phyloP scores from a whole-genome alignment of 2,113 vertebrate species.

The Neodon shergylaensis region DNA sequence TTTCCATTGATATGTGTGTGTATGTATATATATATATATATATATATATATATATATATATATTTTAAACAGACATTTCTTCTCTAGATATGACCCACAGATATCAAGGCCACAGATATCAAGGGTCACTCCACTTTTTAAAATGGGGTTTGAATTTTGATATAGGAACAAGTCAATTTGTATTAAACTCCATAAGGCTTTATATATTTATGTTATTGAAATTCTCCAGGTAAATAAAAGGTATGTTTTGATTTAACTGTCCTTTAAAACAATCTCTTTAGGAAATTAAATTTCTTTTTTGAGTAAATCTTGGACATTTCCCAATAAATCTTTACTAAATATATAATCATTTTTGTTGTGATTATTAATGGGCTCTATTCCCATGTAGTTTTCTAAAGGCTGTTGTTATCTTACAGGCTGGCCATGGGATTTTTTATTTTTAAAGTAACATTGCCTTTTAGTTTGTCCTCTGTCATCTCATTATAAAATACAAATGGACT shows the following conservation, averaged over 20 bases:
- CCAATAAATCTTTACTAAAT: neutral
- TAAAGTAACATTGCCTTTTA: neutral
- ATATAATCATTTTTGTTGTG: neutral
- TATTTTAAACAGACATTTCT: neutral
- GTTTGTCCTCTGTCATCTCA: neutral
- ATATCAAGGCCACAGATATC: neutral
- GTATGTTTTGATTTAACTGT: neutral
- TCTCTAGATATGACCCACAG: neutral
- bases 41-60: neutral
- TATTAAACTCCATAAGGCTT: neutral
- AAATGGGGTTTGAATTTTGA: neutral
- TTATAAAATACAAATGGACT: neutral
- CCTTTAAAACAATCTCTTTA: neutral
- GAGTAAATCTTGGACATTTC: neutral
- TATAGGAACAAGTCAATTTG: neutral
- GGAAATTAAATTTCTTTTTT: neutral
- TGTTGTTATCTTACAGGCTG: neutral
- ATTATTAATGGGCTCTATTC: neutral
- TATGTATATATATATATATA: neutral
- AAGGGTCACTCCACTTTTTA: neutral
- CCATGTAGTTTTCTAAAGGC: neutral
- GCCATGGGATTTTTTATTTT: neutral
- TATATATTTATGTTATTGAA: neutral
- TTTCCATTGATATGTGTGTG: neutral
- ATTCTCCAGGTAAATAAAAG: neutral